Evolutionary conservation across 2,113 vertebrate species (phyloP).

Genomic region (Megaceryle torquata): DNA sequence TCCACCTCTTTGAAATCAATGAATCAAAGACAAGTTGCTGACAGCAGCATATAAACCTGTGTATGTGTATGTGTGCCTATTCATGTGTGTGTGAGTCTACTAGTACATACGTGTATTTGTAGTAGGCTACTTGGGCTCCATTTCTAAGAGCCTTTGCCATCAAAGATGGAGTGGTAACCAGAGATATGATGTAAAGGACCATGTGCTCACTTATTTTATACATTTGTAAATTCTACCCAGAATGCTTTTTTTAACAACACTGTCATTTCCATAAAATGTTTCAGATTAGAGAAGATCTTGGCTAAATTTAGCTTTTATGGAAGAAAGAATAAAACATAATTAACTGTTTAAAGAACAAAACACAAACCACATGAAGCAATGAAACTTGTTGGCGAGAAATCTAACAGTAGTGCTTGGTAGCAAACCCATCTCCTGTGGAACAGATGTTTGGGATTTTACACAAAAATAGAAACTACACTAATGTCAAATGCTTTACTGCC

Average conservation of each 20-base stretch:
- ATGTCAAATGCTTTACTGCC: not conserved
- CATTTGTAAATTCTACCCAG: conserved; percentile 38
- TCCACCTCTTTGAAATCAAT: not conserved
- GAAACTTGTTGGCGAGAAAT: conserved; percentile 76
- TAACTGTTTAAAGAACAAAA: conserved; percentile 81
- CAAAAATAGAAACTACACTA: conserved; percentile 64
- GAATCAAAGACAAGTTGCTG: not conserved
- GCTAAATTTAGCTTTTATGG: conserved; percentile 85
- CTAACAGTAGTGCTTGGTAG: conserved; percentile 81
- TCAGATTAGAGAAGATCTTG: conserved; percentile 74
- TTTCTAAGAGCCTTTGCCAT: not conserved
- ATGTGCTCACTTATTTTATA: conserved; percentile 11
- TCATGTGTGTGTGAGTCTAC: fast-evolving
- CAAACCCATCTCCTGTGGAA: conserved; percentile 71
- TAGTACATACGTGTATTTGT: not conserved
- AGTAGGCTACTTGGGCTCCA: not conserved
- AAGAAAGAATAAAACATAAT: conserved; percentile 77
- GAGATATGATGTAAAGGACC: not conserved
- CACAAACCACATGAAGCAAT: conserved; percentile 82
- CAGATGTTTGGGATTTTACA: conserved; percentile 74
- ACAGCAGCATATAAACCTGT: not conserved
- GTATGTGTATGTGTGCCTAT: not conserved
- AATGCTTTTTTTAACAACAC: conserved; percentile 42
- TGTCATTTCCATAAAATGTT: conserved; percentile 74
- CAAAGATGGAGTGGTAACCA: not conserved